Evolutionary conservation across 2,113 vertebrate species (phyloP).

Genomic region (Toxostoma redivivum): DNA sequence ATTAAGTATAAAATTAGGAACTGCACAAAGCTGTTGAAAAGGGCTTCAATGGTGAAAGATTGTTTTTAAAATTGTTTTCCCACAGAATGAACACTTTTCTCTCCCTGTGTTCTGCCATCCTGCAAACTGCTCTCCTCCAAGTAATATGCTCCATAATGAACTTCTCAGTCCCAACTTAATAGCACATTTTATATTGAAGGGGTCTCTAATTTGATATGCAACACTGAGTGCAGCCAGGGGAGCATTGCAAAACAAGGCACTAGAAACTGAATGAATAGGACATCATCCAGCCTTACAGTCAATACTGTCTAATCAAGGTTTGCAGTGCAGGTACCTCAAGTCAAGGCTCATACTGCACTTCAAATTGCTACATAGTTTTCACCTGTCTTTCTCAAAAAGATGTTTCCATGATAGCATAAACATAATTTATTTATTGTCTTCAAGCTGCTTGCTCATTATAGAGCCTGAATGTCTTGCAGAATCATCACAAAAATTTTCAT

Average conservation of each 20-base stretch:
- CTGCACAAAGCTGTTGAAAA: not conserved
- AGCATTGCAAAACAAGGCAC: not conserved
- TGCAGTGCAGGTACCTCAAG: not conserved
- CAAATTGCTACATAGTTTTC: not conserved
- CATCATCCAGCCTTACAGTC: not conserved
- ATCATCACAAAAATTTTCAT: not conserved
- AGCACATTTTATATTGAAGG: not conserved
- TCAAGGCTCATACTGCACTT: not conserved
- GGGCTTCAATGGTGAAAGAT: not conserved
- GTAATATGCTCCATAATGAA: not conserved
- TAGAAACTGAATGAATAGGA: not conserved
- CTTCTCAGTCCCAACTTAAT: not conserved
- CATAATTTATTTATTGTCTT: not conserved
- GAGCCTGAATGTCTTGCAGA: not conserved
- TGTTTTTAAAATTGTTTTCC: not conserved
- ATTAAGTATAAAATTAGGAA: not conserved
- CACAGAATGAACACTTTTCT: not conserved
- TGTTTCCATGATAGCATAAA: not conserved
- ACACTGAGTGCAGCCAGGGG: not conserved
- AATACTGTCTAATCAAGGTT: not conserved
- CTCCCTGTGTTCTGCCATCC: constrained; percentile 32
- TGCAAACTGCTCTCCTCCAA: not conserved
- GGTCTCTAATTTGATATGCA: not conserved
- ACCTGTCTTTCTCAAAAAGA: not conserved
- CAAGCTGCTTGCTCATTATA: not conserved